These are phyloP conservation scores for Bursaphelenchus mucronatus DNA, from an alignment of 1,140 invertebrate species.

Conservation along the genomic window DNA sequence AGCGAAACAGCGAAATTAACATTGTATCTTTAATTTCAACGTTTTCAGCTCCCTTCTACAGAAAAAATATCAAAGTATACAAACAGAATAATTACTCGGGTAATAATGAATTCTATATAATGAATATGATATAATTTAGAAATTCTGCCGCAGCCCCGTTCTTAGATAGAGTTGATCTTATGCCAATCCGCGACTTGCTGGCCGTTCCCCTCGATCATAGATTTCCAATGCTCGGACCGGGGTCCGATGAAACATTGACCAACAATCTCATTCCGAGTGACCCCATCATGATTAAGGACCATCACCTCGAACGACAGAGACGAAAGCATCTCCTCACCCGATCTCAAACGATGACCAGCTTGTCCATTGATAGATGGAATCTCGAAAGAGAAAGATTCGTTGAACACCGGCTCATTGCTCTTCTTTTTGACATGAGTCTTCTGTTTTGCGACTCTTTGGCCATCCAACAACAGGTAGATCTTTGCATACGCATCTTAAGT, in stretches of 20 bases:
- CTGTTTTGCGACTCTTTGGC: constrained; percentile 95
- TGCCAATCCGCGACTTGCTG: constrained; percentile 18
- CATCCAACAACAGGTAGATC: constrained; percentile 90
- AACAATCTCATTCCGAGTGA: constrained; percentile 47
- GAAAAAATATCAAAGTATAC: no score
- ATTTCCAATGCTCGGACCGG: constrained; percentile 24
- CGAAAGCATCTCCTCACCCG: constrained; percentile 13
- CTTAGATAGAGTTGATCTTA: no score
- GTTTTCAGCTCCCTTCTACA: no score
- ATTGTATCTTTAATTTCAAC: no score
- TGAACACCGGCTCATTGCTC: constrained; percentile 94
- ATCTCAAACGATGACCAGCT: constrained; percentile 14
- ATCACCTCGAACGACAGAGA: constrained; percentile 37
- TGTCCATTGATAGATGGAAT: constrained; percentile 60
- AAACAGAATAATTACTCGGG: no score
- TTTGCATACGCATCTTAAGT: constrained; percentile 77
- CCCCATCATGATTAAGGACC: constrained; percentile 44
- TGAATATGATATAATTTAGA: no score
- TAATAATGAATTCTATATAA: no score
- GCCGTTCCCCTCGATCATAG: background rate
- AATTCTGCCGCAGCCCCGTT: no score
- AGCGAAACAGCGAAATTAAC: no score
- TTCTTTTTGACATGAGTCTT: constrained; percentile 98
- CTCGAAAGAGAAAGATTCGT: constrained; percentile 79
- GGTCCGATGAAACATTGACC: constrained; percentile 36